Evolutionary conservation across 1,140 invertebrate species (phyloP).

Genomic region (Brachystomella parvula): DNA sequence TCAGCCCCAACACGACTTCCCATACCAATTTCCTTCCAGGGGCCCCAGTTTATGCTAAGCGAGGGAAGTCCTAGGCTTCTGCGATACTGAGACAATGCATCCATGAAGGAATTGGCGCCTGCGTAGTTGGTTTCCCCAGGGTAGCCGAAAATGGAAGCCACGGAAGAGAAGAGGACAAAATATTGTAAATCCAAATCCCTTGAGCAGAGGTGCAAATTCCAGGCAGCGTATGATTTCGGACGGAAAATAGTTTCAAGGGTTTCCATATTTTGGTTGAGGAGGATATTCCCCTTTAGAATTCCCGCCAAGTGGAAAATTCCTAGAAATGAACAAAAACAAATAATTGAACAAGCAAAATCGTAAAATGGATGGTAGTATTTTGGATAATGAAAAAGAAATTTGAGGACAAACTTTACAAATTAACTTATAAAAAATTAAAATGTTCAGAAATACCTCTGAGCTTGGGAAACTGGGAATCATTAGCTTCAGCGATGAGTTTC

Average conservation of each 20-base stretch:
- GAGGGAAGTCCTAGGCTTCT: conserved; percentile 12
- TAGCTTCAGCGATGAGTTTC: background rate
- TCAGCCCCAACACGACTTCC: background rate
- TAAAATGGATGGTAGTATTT: no score
- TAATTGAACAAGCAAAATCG: no score
- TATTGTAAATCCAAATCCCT: conserved; percentile 11
- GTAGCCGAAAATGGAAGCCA: background rate
- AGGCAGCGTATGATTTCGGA: conserved; percentile 20
- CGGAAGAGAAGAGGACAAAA: conserved; percentile 24
- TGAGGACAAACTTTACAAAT: no score
- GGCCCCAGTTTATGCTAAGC: conserved; percentile 22
- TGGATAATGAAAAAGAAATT: no score
- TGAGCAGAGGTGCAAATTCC: conserved; percentile 19
- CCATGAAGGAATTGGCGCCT: conserved; percentile 6
- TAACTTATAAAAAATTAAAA: no score
- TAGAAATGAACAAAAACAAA: no score
- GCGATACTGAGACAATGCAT: conserved; percentile 19
- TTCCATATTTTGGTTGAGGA: conserved; percentile 8
- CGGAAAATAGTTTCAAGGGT: background rate
- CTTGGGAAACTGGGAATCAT: conserved; percentile 1
- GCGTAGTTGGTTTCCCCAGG: conserved; percentile 17
- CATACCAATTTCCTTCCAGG: conserved; percentile 12
- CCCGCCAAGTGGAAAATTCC: conserved; percentile 22
- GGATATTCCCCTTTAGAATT: background rate
- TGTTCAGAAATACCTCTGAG: no score